Base-by-base conservation (phyloP, 92 coral and sea anemone genomes). In the Nematostella vectensis region DNA sequence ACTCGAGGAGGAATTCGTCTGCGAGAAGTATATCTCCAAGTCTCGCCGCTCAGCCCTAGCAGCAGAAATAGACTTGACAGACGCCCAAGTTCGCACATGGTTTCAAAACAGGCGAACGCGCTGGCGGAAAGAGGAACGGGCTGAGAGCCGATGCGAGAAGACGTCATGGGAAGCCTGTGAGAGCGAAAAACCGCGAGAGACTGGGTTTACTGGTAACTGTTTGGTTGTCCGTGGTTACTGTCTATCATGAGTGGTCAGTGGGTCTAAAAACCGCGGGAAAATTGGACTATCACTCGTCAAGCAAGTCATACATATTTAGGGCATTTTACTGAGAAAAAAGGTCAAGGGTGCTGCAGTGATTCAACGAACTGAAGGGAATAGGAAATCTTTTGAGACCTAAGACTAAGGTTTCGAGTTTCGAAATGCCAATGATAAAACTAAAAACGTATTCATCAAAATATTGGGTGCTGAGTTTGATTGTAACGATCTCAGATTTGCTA, bases 61-160 rank as follows among this genome's bases (percentile, higher is more conserved):
- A 12, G 50, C 68, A 1, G 88, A 85, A 48, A 80, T 85, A 31
- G 63, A 62, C 65, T 66, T 85, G 29, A 85, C 95, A 1, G 95
- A 85, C 58, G 95, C 95, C 1, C 95, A 85, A 45, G 95, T 85
- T 2, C 64, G 95, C 19, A 85, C 95, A 0, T 85, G 95, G 95
- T 85, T 85, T 51, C 95, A 85, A 56, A 85, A 85, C 57, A 65
- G 95, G 27, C 70, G 95, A 18, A 85, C 95, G 63, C 71, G 95
- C 75, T 85, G 95, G 95, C 62, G 95, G 50, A 85, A 85, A 36
- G 95, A 85, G 47, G 76, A 67, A 2, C 95, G 80, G 29, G 87
- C 70, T 18, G 79, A 64, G 4, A 81, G 71, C 2, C 69, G 63
- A 3, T 60, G 72, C 27, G 47, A 53, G n/a, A 49, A 68, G 60